phyloP scores from a whole-genome alignment of 2,888 invertebrate species.

The Xestia xanthographa region DNA sequence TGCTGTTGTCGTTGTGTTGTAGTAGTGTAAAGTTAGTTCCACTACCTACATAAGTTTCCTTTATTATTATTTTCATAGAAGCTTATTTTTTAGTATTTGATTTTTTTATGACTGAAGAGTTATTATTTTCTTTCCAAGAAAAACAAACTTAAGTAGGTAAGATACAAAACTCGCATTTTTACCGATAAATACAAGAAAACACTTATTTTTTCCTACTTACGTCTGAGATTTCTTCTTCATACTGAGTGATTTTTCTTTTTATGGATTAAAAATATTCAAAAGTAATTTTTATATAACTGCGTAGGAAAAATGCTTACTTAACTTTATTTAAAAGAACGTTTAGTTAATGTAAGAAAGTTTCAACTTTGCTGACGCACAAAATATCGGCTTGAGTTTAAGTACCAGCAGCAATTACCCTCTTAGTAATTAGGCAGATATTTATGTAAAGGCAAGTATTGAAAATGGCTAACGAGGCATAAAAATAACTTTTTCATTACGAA shows the following conservation, averaged over 20 bases:
- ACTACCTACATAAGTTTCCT: conserved; percentile 3
- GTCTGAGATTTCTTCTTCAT: background rate
- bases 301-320: conserved; percentile 18
- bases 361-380: conserved; percentile 46
- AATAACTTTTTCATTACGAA: conserved; percentile 68
- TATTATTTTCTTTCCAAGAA: conserved; percentile 21
- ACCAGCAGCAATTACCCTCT: conserved; percentile 48
- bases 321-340: conserved; percentile 39
- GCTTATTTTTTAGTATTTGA: conserved; percentile 16
- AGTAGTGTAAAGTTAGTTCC: background rate
- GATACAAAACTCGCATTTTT: conserved; percentile 6
- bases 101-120: background rate
- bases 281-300: background rate
- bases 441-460: conserved; percentile 50
- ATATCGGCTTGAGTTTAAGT: conserved; percentile 46
- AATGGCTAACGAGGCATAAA: conserved; percentile 66
- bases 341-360: conserved; percentile 37
- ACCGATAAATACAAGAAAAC: conserved; percentile 12
- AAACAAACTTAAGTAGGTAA: conserved; percentile 5
- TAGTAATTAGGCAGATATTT: conserved; percentile 46
- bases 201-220: background rate
- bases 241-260: background rate
- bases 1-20: background rate
- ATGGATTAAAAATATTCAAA: conserved; percentile 10
- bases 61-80: conserved; percentile 3